Evolutionary conservation across 2,113 vertebrate genomes (phyloP).

Genomic region (Martes martes): DNA sequence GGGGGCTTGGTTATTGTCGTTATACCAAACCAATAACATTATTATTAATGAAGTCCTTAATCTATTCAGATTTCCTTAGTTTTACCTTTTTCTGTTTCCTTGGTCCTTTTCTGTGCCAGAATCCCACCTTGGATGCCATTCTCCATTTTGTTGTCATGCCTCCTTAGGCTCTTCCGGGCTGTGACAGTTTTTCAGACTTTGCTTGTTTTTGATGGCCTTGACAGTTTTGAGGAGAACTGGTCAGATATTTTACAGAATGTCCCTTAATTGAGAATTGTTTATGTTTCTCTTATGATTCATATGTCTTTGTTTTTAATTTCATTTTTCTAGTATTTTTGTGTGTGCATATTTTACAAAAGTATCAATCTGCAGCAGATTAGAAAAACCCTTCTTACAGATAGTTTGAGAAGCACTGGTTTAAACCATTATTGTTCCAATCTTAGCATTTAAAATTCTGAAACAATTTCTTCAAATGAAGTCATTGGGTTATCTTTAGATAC

Average conservation of each 20-base stretch:
- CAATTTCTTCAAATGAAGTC: neutral
- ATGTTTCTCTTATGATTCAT: neutral
- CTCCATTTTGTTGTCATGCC: neutral
- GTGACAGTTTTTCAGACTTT: neutral
- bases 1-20: neutral
- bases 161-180: neutral
- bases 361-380: neutral
- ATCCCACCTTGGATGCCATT: neutral
- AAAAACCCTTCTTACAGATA: neutral
- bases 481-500: neutral
- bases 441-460: neutral
- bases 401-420: neutral
- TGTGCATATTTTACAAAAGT: neutral
- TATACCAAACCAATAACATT: neutral
- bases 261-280: neutral
- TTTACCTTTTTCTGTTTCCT: neutral
- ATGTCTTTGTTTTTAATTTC: neutral
- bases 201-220: neutral
- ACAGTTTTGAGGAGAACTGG: neutral
- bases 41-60: neutral
- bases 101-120: neutral
- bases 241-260: neutral
- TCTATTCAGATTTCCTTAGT: neutral
- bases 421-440: neutral
- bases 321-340: neutral